Conservation (phyloP, 2,888 invertebrate genomes). For the Lordiphosa fenestrarum region DNA sequence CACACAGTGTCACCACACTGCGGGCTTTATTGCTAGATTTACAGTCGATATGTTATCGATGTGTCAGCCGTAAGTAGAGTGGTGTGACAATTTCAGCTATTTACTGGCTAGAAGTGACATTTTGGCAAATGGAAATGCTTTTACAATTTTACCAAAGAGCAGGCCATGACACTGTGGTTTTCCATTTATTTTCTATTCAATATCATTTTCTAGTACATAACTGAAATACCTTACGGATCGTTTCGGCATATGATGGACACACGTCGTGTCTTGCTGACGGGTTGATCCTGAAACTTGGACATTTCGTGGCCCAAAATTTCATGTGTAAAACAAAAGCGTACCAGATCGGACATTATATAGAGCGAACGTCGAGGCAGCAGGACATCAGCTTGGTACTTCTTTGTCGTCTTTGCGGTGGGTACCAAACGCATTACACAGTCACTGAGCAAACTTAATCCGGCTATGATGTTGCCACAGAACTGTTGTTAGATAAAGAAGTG, state of each 20-base stretch:
- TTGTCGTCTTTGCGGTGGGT: constrained; percentile 81
- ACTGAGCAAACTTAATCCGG: constrained; percentile 92
- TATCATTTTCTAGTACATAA: neutral
- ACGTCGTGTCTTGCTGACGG: constrained; percentile 84
- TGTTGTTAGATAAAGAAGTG: constrained; percentile 74
- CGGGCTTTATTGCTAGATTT: too few relatives aligned
- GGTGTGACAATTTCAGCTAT: too few relatives aligned
- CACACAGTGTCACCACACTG: too few relatives aligned
- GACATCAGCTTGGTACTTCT: constrained; percentile 84
- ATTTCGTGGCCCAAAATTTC: constrained; percentile 87
- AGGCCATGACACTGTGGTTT: too few relatives aligned
- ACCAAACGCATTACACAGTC: constrained; percentile 92
- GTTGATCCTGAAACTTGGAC: constrained; percentile 84
- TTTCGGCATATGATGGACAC: constrained; percentile 91
- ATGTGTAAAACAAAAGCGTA: constrained; percentile 93
- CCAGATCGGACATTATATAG: constrained; percentile 93
- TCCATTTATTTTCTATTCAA: neutral
- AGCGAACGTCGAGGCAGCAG: constrained; percentile 89
- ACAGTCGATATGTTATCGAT: too few relatives aligned
- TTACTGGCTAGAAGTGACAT: too few relatives aligned
- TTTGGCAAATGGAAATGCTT: too few relatives aligned
- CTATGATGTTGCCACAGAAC: constrained; percentile 97
- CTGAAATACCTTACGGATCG: constrained; percentile 81
- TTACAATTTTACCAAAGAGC: too few relatives aligned
- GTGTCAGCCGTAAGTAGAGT: too few relatives aligned